phyloP scores from a whole-genome alignment of 2,113 vertebrate genomes.

The Noctilio leporinus region DNA sequence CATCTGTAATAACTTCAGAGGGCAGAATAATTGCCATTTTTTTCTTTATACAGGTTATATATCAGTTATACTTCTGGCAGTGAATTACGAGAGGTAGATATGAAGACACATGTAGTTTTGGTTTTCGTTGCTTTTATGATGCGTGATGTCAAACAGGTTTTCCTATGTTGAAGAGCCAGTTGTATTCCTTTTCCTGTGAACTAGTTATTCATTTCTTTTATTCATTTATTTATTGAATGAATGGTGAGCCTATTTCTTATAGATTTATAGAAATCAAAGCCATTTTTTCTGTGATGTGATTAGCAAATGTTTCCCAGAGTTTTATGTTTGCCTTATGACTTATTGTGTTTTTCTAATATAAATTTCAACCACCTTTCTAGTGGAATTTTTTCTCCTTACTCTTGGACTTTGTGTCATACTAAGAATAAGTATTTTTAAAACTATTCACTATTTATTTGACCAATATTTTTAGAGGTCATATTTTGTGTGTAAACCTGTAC shows the following conservation, averaged over 20 bases:
- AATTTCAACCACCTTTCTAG: neutral
- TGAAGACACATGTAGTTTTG: neutral
- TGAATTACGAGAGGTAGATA: neutral
- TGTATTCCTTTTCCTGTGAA: neutral
- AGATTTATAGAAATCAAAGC: neutral
- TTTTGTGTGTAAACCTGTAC: neutral
- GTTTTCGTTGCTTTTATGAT: neutral
- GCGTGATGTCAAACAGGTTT: neutral
- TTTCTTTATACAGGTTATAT: neutral
- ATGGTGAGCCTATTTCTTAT: neutral
- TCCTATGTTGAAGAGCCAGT: neutral
- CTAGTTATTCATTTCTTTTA: neutral
- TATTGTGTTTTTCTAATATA: neutral
- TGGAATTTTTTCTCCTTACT: neutral
- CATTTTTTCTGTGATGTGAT: neutral
- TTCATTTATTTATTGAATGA: neutral
- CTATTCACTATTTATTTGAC: neutral
- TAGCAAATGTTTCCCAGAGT: neutral
- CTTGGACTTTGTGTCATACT: neutral
- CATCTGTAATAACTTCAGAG: neutral
- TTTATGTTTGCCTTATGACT: neutral
- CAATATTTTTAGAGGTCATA: neutral
- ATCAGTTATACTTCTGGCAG: neutral
- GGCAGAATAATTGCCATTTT: neutral
- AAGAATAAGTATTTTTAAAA: neutral